Evolutionary conservation across 2,113 vertebrate genomes (phyloP).

Genomic region (Bos taurus): DNA sequence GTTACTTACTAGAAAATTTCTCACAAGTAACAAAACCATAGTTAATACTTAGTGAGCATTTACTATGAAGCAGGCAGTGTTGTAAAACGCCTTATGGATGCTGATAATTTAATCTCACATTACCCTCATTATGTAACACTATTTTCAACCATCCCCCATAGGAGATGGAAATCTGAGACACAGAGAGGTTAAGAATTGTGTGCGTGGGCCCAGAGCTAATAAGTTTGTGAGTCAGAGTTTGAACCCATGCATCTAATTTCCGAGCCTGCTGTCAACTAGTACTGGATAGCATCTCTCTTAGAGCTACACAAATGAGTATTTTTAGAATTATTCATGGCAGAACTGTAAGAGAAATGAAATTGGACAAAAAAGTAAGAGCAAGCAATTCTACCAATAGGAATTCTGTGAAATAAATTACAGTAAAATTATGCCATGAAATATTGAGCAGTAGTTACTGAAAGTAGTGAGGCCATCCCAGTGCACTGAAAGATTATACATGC

Average conservation of each 20-base stretch:
- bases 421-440: background rate
- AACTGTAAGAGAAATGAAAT: background rate
- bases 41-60: background rate
- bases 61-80: background rate
- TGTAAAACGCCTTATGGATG: background rate
- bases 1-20: background rate
- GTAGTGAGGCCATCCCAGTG: background rate
- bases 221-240: background rate
- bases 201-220: background rate
- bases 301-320: background rate
- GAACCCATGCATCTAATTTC: background rate
- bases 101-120: background rate
- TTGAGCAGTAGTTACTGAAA: background rate
- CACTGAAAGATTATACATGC: background rate
- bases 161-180: background rate
- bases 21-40: background rate
- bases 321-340: background rate
- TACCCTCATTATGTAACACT: background rate
- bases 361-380: background rate
- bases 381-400: background rate
- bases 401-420: background rate
- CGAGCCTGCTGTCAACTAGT: background rate
- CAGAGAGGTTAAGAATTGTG: background rate
- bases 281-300: background rate
- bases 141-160: background rate